phyloP scores from a whole-genome alignment of 2,113 vertebrate species.

The Nerophis ophidion region DNA sequence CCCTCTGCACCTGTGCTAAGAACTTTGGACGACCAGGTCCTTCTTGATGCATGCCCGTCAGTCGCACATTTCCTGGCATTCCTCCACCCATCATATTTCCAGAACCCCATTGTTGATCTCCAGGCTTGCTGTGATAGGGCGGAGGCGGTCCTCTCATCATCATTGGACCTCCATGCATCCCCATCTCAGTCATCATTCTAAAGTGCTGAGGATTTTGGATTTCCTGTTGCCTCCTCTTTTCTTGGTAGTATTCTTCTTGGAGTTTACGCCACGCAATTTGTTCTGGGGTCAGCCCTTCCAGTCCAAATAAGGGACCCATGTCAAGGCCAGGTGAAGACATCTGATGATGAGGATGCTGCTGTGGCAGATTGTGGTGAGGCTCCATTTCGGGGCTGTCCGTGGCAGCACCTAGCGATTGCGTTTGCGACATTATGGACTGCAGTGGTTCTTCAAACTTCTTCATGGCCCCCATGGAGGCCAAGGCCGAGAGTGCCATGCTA shows the following conservation, averaged over 20 bases:
- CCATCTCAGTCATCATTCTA: conserved; percentile 80
- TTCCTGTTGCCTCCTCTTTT: conserved; percentile 92
- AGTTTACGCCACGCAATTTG: conserved; percentile 96
- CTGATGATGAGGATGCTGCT: conserved; percentile 66
- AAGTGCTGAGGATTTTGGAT: conserved; percentile 83
- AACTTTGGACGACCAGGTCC: conserved; percentile 70
- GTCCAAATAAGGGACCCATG: conserved; percentile 84
- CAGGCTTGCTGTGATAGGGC: conserved; percentile 94
- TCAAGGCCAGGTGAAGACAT: conserved; percentile 76
- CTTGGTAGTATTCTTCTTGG: conserved; percentile 95
- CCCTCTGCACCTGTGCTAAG: conserved; percentile 74
- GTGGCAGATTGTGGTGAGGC: conserved; percentile 59
- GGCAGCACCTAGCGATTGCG: conserved; percentile 80
- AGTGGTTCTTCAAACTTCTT: conserved; percentile 93
- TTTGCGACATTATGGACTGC: conserved; percentile 94
- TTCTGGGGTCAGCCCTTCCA: conserved; percentile 87
- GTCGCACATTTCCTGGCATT: conserved; percentile 59
- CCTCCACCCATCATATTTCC: conserved; percentile 70
- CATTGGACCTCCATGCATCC: conserved; percentile 70
- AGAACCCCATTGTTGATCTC: conserved; percentile 81
- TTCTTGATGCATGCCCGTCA: conserved; percentile 73
- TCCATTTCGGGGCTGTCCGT: conserved; percentile 78
- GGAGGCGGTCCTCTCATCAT: conserved; percentile 91
- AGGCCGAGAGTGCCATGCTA: conserved; percentile 48
- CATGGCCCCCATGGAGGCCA: conserved; percentile 54